Evolutionary conservation across 2,888 invertebrate species (phyloP), one percentile per base, ranked within the genome.

Genomic region (Temnothorax unifasciatus): DNA sequence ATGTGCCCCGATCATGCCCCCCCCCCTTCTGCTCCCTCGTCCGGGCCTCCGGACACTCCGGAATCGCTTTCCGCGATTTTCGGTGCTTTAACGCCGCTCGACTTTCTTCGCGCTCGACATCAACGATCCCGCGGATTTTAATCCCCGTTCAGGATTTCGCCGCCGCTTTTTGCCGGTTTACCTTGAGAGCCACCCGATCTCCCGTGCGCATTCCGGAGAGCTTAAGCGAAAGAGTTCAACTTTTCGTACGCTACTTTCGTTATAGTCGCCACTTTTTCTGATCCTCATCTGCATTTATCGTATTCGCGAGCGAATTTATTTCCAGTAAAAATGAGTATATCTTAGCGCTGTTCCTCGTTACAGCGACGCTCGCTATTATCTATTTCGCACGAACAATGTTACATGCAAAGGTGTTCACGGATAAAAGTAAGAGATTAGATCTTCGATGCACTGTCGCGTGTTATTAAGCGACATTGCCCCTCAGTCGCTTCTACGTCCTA

Each of bases 71-170:
- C 29, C 57, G 13, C 71, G 79, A 79, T 79, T 71, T 59, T 79
- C 79, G 47, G 57, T 41, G 38, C 52, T 77, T n/a, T 57, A 54
- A 77, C 41, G 64, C 54, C 77, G 38, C 38, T 38, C 41, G 57
- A 59, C 71, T 81, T 44, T 38, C 79, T 71, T 71, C 79, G 69
- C 47, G 68, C 77, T 18, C 77, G 75, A 50, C 34, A 15, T 63
- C 47, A 34, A 75, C 47, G 47, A 9, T 47, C 21, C 21, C 63
- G 47, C 25, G 66, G 15, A 77, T 71, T 68, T 81, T 81, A 81
- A 81, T 81, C 77, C 69, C 54, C 29, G 77, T 47, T 81, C n/a
- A n/a, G 79, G 9, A 59, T 71, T 59, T 81, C 57, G 15, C n/a
- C n/a, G 44, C n/a, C 57, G 54, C 66, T 77, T 77, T 71, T 79